Percentiles rank a stretch among this genome's conserved stretches.
Evolutionary conservation across 2,113 vertebrate genomes (phyloP).

Genomic region (Oryzias celebensis): DNA sequence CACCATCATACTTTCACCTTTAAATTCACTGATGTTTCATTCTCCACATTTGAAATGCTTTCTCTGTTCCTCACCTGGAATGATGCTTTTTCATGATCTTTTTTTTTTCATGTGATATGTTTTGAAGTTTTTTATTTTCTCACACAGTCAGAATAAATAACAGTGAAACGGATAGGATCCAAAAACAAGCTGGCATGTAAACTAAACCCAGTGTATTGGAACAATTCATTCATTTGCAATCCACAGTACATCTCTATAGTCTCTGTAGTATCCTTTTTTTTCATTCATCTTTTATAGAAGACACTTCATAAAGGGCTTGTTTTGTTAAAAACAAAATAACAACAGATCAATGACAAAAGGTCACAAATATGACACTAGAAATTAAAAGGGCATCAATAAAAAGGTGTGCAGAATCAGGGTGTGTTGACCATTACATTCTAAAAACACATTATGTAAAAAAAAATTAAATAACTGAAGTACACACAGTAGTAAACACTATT

Average conservation of each 20-base stretch:
- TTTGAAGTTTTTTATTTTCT: conserved; percentile 29
- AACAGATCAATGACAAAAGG: too few species aligned
- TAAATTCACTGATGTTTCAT: too few species aligned
- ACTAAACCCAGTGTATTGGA: not conserved
- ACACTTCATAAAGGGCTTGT: not conserved
- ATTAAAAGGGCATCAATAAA: not conserved
- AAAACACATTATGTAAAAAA: not conserved
- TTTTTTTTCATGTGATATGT: not conserved
- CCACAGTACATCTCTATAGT: too few species aligned
- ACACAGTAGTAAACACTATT: conserved; percentile 6
- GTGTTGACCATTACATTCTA: conserved; percentile 21
- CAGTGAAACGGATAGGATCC: conserved; percentile 4
- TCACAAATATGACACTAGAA: not conserved
- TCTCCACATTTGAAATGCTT: too few species aligned
- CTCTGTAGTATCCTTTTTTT: too few species aligned
- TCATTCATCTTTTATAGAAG: conserved; percentile 2
- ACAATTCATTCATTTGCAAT: conserved; percentile 19
- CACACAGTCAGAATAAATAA: conserved; percentile 41
- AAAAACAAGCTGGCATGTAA: conserved; percentile 29
- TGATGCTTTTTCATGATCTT: too few species aligned
- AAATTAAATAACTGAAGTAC: not conserved
- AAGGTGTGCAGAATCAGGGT: conserved; percentile 3
- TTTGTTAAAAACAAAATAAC: too few species aligned
- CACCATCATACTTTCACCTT: too few species aligned
- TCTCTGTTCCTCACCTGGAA: too few species aligned